phyloP scores from a whole-genome alignment of 2,888 invertebrate species.

The Lasioglossum figueresi region DNA sequence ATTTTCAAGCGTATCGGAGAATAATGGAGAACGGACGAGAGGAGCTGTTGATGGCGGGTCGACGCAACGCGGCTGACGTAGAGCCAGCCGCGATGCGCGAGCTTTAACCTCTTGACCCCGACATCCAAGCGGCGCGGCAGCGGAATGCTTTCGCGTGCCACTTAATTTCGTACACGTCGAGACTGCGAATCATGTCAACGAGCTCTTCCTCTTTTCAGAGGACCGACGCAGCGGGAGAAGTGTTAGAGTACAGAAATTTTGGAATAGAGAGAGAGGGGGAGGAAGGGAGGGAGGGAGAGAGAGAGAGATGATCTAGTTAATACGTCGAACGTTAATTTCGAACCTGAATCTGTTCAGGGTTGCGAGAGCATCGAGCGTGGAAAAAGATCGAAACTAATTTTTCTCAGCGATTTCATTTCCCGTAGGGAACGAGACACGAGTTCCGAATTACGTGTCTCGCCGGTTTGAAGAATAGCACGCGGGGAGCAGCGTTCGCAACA shows the following conservation, averaged over 20 bases:
- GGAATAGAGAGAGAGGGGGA: neutral
- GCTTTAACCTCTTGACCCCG: conserved; percentile 57
- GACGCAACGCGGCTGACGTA: conserved; percentile 1
- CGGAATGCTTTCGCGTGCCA: conserved; percentile 42
- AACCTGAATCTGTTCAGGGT: neutral
- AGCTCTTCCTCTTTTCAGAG: neutral
- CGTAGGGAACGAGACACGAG: neutral
- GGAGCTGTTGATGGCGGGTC: neutral
- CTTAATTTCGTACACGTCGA: conserved; percentile 46
- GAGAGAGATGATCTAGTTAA: neutral
- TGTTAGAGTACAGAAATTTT: neutral
- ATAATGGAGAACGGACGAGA: neutral
- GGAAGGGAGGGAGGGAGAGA: no score
- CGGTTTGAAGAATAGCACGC: conserved; percentile 12
- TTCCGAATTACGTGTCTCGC: neutral
- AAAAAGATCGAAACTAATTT: neutral
- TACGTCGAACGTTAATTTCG: neutral
- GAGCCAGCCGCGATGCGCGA: conserved; percentile 5
- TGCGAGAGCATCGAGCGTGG: neutral
- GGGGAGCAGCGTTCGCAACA: neutral
- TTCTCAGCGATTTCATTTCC: neutral
- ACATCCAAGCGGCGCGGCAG: conserved; percentile 41
- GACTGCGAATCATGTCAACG: conserved; percentile 46
- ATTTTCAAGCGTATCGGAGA: neutral
- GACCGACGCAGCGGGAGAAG: neutral